Percentiles rank a stretch among this genome's conserved stretches.
phyloP scores from a whole-genome alignment of 2,113 vertebrate genomes.

The Riparia riparia region DNA sequence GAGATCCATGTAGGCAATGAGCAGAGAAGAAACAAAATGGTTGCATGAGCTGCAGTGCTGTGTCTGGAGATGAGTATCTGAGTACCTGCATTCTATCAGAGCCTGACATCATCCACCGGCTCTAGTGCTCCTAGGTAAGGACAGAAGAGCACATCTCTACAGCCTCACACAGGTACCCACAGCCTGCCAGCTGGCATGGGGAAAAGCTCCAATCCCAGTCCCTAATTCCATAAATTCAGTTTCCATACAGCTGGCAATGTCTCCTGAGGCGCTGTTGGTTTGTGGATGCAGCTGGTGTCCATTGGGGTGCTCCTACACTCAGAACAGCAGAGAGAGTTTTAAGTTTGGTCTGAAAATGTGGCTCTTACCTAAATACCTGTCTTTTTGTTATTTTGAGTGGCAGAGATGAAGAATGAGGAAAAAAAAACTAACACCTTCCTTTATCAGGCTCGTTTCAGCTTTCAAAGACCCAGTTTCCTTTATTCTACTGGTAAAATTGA shows the following conservation, averaged over 20 bases:
- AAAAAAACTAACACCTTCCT: neutral
- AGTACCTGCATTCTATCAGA: neutral
- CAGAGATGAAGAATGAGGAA: neutral
- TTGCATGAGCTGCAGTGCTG: neutral
- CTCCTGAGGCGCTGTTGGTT: neutral
- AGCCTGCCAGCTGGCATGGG: neutral
- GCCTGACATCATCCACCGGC: neutral
- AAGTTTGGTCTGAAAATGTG: neutral
- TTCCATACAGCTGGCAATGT: neutral
- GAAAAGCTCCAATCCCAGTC: neutral
- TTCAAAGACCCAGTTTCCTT: neutral
- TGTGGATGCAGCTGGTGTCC: neutral
- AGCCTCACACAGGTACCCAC: neutral
- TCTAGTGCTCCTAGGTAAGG: neutral
- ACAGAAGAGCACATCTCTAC: rapidly evolving
- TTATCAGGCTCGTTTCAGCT: neutral
- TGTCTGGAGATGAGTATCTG: neutral
- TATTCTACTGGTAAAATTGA: neutral
- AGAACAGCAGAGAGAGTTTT: neutral
- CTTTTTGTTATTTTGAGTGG: neutral
- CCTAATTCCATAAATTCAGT: neutral
- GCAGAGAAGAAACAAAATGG: neutral
- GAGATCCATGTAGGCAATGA: neutral
- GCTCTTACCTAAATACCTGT: neutral
- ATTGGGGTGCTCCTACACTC: rapidly evolving